Percentiles rank a stretch among this genome's conserved stretches.
These are phyloP conservation scores for Cottus gobio DNA, from an alignment of 2,113 vertebrate species.

Conservation along the genomic window DNA sequence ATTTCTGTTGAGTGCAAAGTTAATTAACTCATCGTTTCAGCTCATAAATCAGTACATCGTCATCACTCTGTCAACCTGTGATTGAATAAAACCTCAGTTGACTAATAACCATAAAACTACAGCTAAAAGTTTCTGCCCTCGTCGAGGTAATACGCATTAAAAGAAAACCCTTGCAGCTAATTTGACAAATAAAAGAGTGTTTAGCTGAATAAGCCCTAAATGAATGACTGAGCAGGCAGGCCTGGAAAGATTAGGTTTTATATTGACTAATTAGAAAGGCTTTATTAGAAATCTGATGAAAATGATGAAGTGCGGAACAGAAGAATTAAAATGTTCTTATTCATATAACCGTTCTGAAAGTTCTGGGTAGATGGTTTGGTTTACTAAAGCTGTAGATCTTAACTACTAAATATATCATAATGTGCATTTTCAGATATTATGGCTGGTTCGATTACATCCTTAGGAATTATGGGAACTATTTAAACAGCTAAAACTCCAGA, in stretches of 20 bases:
- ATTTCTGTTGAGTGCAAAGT: background rate
- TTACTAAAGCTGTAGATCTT: background rate
- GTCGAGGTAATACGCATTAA: background rate
- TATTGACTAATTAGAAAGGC: constrained; percentile 8
- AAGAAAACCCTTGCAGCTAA: background rate
- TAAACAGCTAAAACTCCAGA: background rate
- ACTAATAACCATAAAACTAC: background rate
- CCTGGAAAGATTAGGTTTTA: background rate
- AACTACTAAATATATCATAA: background rate
- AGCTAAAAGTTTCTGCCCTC: background rate
- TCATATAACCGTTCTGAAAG: background rate
- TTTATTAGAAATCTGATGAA: background rate
- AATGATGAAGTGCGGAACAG: background rate
- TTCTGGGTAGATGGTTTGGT: background rate
- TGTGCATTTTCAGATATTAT: background rate
- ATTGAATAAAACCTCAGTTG: background rate
- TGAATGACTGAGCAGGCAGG: background rate
- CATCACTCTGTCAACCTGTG: background rate
- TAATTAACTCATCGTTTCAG: no score
- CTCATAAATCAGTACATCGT: background rate
- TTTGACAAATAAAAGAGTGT: background rate
- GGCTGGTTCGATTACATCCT: background rate
- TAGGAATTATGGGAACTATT: background rate
- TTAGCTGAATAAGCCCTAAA: background rate
- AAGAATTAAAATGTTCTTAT: background rate